phyloP scores from a whole-genome alignment of 2,113 vertebrate genomes.

The Ceyx cyanopectus region DNA sequence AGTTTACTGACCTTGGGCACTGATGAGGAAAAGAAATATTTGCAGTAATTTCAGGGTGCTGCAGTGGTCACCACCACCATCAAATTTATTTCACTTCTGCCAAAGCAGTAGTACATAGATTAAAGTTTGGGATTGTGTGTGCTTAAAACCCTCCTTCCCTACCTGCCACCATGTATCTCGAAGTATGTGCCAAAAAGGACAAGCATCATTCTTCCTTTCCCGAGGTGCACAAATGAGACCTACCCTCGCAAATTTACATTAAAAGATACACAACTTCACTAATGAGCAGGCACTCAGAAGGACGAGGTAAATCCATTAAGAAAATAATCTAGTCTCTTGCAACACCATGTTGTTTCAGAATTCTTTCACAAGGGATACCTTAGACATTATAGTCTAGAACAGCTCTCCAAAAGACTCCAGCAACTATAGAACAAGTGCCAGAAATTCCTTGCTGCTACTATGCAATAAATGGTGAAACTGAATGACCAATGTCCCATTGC shows the following conservation, averaged over 20 bases:
- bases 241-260: background rate
- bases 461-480: background rate
- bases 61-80: background rate
- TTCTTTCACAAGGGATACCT: background rate
- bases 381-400: background rate
- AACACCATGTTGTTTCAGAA: background rate
- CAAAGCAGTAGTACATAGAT: background rate
- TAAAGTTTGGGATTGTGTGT: background rate
- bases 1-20: background rate
- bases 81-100: background rate
- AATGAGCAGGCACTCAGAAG: background rate
- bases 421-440: fast-evolving
- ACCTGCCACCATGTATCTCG: background rate
- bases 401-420: background rate
- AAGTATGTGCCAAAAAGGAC: background rate
- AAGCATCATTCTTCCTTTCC: background rate
- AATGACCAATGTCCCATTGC: background rate
- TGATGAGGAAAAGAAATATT: background rate
- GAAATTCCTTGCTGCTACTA: background rate
- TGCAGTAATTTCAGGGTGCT: background rate
- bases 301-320: background rate
- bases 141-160: background rate
- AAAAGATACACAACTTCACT: background rate
- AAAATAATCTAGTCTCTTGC: background rate
- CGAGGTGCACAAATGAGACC: background rate